phyloP scores from a whole-genome alignment of 2,888 invertebrate species.

The Sphaerophoria rueppellii region DNA sequence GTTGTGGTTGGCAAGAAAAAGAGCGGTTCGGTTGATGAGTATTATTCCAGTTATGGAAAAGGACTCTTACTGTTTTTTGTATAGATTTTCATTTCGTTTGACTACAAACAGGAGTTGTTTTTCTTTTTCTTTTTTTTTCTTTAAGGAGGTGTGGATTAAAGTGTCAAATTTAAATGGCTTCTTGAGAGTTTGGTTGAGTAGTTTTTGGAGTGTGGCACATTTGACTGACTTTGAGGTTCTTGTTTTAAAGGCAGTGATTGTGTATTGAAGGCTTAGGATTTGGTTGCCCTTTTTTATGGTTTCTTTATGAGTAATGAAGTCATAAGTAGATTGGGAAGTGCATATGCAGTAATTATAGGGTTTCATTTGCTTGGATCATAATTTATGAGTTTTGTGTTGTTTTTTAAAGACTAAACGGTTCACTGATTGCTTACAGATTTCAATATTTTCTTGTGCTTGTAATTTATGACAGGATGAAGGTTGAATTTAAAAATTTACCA shows the following conservation, averaged over 20 bases:
- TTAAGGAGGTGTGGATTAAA: conserved; percentile 53
- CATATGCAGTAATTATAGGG: conserved; percentile 22
- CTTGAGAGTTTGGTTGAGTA: conserved; percentile 51
- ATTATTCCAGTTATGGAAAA: conserved; percentile 17
- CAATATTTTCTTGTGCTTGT: background rate
- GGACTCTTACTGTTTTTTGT: too few relatives aligned
- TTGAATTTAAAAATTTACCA: background rate
- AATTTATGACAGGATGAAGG: conserved; percentile 30
- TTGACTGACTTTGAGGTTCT: conserved; percentile 1
- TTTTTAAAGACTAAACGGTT: conserved; percentile 19
- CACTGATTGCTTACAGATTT: conserved; percentile 24
- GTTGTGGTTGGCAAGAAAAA: conserved; percentile 54
- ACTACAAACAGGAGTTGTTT: background rate
- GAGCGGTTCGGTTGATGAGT: conserved; percentile 56
- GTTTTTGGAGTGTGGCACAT: conserved; percentile 57
- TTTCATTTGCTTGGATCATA: conserved; percentile 14
- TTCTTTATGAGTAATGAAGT: conserved; percentile 30
- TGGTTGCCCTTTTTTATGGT: conserved; percentile 19
- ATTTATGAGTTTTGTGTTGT: conserved; percentile 8
- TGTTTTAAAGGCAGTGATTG: conserved; percentile 10
- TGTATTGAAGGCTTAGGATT: conserved; percentile 12
- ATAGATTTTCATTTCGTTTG: too few relatives aligned
- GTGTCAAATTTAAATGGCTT: conserved; percentile 69
- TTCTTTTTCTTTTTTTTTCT: background rate
- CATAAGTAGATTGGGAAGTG: background rate